Evolutionary conservation across 1,140 invertebrate species (phyloP), one percentile per base, ranked within the genome.

Genomic region (Belonocnema kinseyi): DNA sequence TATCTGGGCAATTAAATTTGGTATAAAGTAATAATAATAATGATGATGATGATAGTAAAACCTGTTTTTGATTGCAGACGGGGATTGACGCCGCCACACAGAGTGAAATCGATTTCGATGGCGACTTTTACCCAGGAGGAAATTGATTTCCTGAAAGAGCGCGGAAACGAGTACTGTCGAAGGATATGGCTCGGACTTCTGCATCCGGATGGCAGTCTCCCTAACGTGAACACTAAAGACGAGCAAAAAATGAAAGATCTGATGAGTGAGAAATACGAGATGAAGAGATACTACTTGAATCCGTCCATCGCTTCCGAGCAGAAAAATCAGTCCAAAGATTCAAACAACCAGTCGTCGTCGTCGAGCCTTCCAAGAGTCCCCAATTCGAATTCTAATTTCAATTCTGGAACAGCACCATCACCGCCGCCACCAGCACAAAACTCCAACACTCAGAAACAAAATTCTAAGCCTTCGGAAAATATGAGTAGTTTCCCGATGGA

Each of bases 21-120:
- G 0, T 33, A 33, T 33, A 33, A 33, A 33, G 5, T 33, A 33
- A 33, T 33, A 5, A 33, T 5, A 5, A 33, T 5, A 5, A 33
- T 33, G 5, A 33, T 33, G 5, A 33, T 33, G 5, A 33, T 33
- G 5, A 3, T 33, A 5, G 5, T 33, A 33, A 33, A 33, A 51
- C 58, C 75, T 50, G 50, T 78, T 17, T 72, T 26, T 72, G 66
- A 79, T 88, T 89, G 0, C 93, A 99, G 98, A 89, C 94, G 98
- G 89, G 98, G 98, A 73, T 92, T 99, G 82, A 99, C 98, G 86
- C 98, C 98, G 66, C 98, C 98, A 78, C 98, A 99, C 91, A 93
- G 98, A 81, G 98, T 99, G 46, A 99, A 99, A 92, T 99, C 98
- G 51, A 99, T 99, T 85, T 99, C 98, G 10, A 99, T 99, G 98